Percentiles rank a stretch among this genome's conserved stretches.
Conservation (phyloP, 2,888 invertebrate species). For the Lasioglossum morio region DNA sequence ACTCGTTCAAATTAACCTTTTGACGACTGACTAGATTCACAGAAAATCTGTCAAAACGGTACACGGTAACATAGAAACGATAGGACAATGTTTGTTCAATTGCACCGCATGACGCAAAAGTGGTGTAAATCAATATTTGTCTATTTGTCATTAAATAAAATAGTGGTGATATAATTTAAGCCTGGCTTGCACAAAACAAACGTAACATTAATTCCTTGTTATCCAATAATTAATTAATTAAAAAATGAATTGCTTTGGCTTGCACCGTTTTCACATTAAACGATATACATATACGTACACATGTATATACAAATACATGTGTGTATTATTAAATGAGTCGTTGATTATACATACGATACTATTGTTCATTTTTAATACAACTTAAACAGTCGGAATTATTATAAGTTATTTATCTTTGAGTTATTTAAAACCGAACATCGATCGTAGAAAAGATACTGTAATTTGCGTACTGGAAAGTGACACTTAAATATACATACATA, state of each 20-base stretch:
- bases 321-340: no score
- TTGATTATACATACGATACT: no score
- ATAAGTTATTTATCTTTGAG: not conserved
- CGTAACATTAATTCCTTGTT: no score
- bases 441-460: not conserved
- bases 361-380: no score
- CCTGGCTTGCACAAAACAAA: no score
- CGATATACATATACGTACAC: no score
- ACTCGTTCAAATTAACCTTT: not conserved
- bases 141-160: not conserved
- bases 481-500: not conserved
- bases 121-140: not conserved
- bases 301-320: no score
- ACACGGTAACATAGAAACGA: not conserved
- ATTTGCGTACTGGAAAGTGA: not conserved
- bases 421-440: not conserved
- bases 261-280: no score
- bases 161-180: not conserved
- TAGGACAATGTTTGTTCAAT: not conserved
- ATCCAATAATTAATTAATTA: no score
- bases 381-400: no score
- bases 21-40: not conserved
- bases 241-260: no score
- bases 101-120: not conserved
- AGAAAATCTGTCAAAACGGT: not conserved